These are phyloP conservation scores for Mus musculus DNA, from an alignment of 2,113 vertebrate species.

Conservation along the genomic window DNA sequence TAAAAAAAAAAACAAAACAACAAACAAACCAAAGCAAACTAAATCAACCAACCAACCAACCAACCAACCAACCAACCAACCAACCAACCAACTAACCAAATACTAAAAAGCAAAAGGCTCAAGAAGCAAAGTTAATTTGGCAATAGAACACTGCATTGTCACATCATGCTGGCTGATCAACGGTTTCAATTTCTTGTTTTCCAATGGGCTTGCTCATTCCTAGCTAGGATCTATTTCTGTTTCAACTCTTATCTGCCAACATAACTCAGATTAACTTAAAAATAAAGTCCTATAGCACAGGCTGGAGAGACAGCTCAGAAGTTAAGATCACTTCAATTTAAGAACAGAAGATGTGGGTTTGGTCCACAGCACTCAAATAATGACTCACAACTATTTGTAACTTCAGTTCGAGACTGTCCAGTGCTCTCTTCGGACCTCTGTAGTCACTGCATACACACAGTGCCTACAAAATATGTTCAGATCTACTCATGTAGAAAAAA, in stretches of 20 bases:
- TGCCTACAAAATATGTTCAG: not conserved
- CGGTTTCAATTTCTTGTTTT: slow-evolving; percentile 72
- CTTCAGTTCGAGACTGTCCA: not conserved
- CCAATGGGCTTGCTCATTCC: not conserved
- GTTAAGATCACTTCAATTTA: not conserved
- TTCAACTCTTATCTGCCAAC: not conserved
- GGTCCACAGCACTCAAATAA: not conserved
- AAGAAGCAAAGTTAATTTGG: slow-evolving; percentile 72
- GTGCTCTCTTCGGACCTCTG: not conserved
- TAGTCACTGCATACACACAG: not conserved
- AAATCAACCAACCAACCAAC: not conserved
- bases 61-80: slow-evolving; percentile 54
- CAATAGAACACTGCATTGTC: slow-evolving; percentile 69
- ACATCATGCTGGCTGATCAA: slow-evolving; percentile 69
- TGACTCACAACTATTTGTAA: not conserved
- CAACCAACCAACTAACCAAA: not conserved
- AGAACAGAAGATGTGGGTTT: not conserved
- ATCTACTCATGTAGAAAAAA: not conserved
- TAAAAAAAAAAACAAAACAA: not conserved
- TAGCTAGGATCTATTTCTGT: not conserved
- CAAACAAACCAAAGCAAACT: too few species aligned
- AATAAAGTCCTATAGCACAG: not conserved
- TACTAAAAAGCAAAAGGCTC: not conserved
- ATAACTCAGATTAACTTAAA: not conserved
- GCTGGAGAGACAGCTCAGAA: not conserved